Evolutionary conservation across 2,888 invertebrate species (phyloP).

Genomic region (Drosophila picticornis): DNA sequence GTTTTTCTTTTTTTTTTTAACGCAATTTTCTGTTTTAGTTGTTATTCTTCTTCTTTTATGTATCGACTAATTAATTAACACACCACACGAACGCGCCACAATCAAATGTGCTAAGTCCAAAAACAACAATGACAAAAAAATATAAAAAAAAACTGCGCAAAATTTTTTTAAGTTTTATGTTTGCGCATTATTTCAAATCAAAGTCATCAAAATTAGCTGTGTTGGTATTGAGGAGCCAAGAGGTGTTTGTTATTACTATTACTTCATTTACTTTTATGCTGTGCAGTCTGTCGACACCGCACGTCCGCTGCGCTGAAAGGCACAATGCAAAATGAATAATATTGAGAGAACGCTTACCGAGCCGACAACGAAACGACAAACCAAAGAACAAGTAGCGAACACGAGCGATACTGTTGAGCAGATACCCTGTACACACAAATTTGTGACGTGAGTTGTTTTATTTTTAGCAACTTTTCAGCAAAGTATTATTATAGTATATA

Average conservation of each 20-base stretch:
- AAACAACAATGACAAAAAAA: constrained; percentile 20
- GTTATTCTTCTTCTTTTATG: constrained; percentile 24
- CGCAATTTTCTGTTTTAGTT: constrained; percentile 37
- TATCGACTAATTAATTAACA: constrained; percentile 63
- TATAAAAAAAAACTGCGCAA: constrained; percentile 3
- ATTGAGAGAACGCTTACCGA: constrained; percentile 12
- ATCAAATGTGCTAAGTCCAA: constrained; percentile 18
- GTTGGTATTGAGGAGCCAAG: constrained; percentile 11
- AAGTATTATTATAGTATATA: neutral
- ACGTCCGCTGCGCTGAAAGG: constrained; percentile 74
- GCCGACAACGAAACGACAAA: constrained; percentile 31
- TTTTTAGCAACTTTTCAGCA: neutral
- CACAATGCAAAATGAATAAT: constrained; percentile 75
- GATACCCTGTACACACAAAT: neutral
- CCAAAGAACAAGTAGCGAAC: constrained; percentile 9
- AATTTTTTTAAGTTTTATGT: constrained; percentile 12
- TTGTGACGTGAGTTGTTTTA: neutral
- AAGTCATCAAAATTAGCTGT: constrained; percentile 17
- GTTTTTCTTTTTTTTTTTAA: neutral
- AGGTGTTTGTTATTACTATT: constrained; percentile 9
- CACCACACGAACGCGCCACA: constrained; percentile 57
- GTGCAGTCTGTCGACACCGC: constrained; percentile 39
- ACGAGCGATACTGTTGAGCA: constrained; percentile 9
- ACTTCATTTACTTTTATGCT: constrained; percentile 1
- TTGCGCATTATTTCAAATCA: constrained; percentile 34